Evolutionary conservation across 2,113 vertebrate species (phyloP).

Genomic region (Cephalopholis sonnerati): DNA sequence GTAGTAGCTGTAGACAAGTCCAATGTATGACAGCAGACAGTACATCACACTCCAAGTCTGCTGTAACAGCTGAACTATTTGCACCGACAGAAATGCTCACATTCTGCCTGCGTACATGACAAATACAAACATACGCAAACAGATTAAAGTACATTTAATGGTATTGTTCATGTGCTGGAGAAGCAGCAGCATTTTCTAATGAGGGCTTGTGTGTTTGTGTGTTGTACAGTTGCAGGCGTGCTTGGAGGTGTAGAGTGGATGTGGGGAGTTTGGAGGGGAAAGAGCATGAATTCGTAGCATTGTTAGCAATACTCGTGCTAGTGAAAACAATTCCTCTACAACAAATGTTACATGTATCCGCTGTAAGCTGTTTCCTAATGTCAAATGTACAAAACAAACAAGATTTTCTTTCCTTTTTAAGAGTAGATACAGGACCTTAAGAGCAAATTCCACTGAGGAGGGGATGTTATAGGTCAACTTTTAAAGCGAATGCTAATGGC

Average conservation of each 20-base stretch:
- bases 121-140: constrained; percentile 30
- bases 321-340: not conserved
- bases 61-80: not conserved
- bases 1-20: not conserved
- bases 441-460: constrained; percentile 50
- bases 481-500: constrained; percentile 62
- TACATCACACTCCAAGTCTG: not conserved
- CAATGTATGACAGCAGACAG: not conserved
- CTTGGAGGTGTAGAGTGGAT: not conserved
- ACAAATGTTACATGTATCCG: constrained; percentile 20
- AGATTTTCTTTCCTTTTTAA: constrained; percentile 37
- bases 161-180: not conserved
- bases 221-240: not conserved
- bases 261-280: not conserved
- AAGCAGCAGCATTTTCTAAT: not conserved
- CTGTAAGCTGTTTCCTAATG: constrained; percentile 20
- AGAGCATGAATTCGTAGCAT: not conserved
- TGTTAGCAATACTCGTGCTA: not conserved
- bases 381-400: constrained; percentile 54
- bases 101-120: not conserved
- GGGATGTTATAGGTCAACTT: constrained; percentile 50
- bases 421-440: constrained; percentile 22
- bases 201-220: not conserved
- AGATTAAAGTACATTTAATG: constrained; percentile 14
- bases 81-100: constrained; percentile 6